Base-by-base conservation (phyloP, 2,797 vertebrate species). In the Peromyscus attwateri region DNA sequence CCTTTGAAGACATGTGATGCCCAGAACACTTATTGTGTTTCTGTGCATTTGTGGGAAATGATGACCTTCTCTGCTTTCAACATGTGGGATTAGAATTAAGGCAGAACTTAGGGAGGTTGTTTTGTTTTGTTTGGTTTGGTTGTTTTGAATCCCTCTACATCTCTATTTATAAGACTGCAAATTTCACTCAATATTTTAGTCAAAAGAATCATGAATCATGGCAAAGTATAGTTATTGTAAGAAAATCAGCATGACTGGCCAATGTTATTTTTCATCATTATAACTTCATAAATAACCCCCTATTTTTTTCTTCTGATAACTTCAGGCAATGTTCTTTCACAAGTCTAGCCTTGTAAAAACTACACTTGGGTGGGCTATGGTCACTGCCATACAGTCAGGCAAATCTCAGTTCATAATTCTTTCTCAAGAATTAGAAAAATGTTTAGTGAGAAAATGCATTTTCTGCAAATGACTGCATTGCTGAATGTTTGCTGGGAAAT, bases 161-260 rank as follows among this genome's bases (percentile, higher is more conserved):
- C 97, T 98, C 97, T 95, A 96, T 96, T 97, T 97, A 93, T 89
- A 97, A 97, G 57, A 83, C 60, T 94, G 91, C 55, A 96, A 93
- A 97, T 97, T 97, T 97, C 94, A 60, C 97, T 97, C 97, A 98
- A 98, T 94, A 97, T 91, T 95, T 98, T 97, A 93, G 84, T 97
- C 93, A 97, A 98, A 96, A 92, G 83, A 95, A 92, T 92, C 55
- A 80, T 94, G 94, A 98, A 91, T 98, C 87, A 93, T 21, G 97
- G 76, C 66, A 97, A 96, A 97, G 91, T 91, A 81, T 31, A 97
- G 95, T 96, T 96, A 96, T 96, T 97, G 75, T 98, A 98, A 97
- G 60, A 70, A 94, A 97, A 95, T 95, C 95, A 94, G 88, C 89
- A 64, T 31, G 31, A 71, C 85, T 97, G 83, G 40, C 64, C 85